Conservation (phyloP, 2,113 vertebrate species). For the Lagopus muta region DNA sequence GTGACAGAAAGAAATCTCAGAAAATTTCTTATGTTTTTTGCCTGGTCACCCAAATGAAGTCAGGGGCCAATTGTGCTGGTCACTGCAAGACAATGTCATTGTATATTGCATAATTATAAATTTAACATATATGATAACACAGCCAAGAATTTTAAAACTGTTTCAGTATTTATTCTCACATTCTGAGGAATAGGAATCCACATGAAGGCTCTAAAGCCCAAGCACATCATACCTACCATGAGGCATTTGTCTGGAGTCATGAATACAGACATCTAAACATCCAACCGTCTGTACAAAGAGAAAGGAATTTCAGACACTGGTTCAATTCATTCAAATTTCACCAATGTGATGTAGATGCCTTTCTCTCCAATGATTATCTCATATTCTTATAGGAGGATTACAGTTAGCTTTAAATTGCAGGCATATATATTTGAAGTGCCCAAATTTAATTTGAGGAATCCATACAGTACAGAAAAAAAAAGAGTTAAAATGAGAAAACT, state of each 20-base stretch:
- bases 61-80: neutral
- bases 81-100: neutral
- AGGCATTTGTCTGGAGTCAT: neutral
- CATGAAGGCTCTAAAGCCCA: neutral
- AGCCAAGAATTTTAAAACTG: neutral
- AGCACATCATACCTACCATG: neutral
- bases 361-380: neutral
- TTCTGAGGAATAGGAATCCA: neutral
- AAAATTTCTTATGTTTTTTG: neutral
- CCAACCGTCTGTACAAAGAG: neutral
- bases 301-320: neutral
- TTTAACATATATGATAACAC: neutral
- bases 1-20: neutral
- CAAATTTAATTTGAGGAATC: neutral
- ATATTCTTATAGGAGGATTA: neutral
- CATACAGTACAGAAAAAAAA: neutral
- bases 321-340: neutral
- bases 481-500: neutral
- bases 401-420: neutral
- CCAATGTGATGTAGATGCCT: neutral
- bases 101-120: neutral
- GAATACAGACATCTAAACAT: neutral
- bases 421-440: neutral
- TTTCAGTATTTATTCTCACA: neutral
- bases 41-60: neutral